Evolutionary conservation across 2,113 vertebrate genomes (phyloP).

Genomic region (Promerops cafer): DNA sequence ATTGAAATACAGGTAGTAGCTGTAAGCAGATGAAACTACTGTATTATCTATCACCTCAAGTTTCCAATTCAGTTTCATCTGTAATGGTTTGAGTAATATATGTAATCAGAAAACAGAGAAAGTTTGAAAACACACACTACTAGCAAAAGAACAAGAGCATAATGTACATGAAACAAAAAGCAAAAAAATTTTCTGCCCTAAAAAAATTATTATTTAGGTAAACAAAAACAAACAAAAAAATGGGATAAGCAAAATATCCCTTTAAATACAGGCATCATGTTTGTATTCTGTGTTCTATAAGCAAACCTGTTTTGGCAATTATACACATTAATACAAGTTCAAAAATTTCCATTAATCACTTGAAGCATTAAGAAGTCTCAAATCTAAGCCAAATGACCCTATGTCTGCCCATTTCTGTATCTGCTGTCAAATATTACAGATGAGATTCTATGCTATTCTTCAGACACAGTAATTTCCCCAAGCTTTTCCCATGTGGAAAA

Average conservation of each 20-base stretch:
- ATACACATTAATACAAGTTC: neutral
- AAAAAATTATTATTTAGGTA: neutral
- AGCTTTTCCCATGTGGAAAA: neutral
- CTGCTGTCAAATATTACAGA: neutral
- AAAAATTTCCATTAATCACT: neutral
- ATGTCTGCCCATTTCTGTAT: neutral
- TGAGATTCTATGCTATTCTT: neutral
- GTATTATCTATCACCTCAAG: neutral
- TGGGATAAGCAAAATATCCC: neutral
- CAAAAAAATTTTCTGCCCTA: neutral
- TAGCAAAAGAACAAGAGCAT: neutral
- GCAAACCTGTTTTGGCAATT: neutral
- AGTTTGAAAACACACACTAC: neutral
- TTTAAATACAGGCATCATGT: neutral
- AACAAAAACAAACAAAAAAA: neutral
- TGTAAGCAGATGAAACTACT: neutral
- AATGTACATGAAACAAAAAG: neutral
- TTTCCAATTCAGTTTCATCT: neutral
- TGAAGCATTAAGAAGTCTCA: neutral
- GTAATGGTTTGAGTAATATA: neutral
- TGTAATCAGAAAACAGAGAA: neutral
- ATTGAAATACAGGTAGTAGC: neutral
- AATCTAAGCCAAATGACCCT: neutral
- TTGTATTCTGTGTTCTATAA: neutral
- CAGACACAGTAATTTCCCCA: neutral